A percentile compares a stretch with the other conserved stretches of the same genome.
Conservation (phyloP, 53 echinoderm and acorn worm species). For the Mesocentrotus franciscanus region DNA sequence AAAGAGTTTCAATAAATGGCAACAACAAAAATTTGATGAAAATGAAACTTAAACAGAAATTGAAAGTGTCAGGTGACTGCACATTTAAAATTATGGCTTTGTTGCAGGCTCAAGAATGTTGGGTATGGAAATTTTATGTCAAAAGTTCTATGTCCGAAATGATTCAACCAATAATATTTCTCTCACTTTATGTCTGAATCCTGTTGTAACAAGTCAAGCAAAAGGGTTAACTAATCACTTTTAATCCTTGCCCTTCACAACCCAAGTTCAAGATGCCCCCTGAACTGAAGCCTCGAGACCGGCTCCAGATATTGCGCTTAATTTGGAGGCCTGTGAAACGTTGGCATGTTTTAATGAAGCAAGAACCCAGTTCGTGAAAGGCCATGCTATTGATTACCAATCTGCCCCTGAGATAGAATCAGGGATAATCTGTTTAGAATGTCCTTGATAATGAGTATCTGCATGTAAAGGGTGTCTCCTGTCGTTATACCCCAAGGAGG, state of each 20-base stretch:
- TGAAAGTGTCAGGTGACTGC: not conserved
- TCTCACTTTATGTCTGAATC: no score
- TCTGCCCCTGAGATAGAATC: not conserved
- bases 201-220: no score
- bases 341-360: conserved; percentile 25
- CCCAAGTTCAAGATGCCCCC: not conserved
- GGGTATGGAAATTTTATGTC: no score
- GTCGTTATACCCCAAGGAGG: not conserved
- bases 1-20: no score
- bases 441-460: conserved; percentile 24
- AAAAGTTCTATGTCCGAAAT: no score
- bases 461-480: not conserved
- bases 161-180: no score
- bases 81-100: not conserved
- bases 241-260: not conserved
- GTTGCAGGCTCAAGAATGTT: no score
- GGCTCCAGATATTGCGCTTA: not conserved
- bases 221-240: not conserved
- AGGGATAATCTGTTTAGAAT: conserved; percentile 37
- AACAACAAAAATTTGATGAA: not conserved
- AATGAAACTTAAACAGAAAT: not conserved
- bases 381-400: conserved; percentile 9
- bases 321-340: conserved; percentile 26
- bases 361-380: not conserved
- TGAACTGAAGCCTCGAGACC: not conserved